phyloP scores from a whole-genome alignment of 2,888 invertebrate genomes.

The Brachyptera risi region DNA sequence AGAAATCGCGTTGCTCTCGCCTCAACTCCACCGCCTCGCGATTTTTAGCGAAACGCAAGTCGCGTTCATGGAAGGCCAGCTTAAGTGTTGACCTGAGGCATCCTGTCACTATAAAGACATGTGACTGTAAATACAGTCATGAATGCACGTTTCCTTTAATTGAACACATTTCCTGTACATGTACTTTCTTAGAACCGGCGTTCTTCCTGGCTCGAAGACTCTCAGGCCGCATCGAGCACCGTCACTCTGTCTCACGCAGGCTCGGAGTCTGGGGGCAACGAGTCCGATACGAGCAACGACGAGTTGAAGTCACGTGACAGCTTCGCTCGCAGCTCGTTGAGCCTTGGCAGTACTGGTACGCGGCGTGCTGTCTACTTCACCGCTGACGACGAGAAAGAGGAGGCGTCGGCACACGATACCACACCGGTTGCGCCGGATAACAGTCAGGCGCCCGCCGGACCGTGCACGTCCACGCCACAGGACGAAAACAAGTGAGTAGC shows the following conservation, averaged over 20 bases:
- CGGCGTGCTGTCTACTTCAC: slow-evolving; percentile 75
- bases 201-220: slow-evolving; percentile 64
- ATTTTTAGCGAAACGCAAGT: too few relatives aligned
- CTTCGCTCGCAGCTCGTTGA: slow-evolving; percentile 46
- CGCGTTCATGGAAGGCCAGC: too few relatives aligned
- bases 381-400: slow-evolving; percentile 27
- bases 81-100: too few relatives aligned
- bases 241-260: neutral
- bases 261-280: slow-evolving; percentile 60
- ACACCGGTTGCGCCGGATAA: slow-evolving; percentile 6
- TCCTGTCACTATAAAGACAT: too few relatives aligned
- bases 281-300: slow-evolving; percentile 74
- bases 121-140: too few relatives aligned
- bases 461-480: slow-evolving; percentile 41
- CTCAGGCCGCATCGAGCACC: slow-evolving; percentile 25
- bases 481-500: slow-evolving; percentile 31
- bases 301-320: slow-evolving; percentile 42
- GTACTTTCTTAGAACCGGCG: slow-evolving; percentile 27
- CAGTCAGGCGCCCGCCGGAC: slow-evolving; percentile 27
- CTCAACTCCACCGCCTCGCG: too few relatives aligned
- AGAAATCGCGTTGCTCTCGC: too few relatives aligned
- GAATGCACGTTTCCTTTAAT: too few relatives aligned
- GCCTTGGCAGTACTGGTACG: slow-evolving; percentile 75
- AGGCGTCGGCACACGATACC: neutral
- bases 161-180: too few relatives aligned